Conservation (phyloP, 1,140 invertebrate genomes). For the Macrosteles quadrilineatus region DNA sequence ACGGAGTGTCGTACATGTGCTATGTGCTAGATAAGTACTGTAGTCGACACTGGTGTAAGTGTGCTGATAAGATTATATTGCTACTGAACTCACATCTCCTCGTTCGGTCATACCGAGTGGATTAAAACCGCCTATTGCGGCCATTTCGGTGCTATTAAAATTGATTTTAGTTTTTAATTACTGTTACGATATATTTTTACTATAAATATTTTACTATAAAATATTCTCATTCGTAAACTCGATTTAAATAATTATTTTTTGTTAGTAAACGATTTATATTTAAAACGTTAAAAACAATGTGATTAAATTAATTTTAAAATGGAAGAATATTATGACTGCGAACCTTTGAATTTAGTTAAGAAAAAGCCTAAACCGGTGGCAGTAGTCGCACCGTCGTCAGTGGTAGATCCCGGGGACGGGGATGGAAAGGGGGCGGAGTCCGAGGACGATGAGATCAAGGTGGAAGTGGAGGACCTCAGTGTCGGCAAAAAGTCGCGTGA, state of each 20-base stretch:
- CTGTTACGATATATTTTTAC: no score
- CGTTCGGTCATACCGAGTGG: background rate
- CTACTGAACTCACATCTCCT: conserved; percentile 7
- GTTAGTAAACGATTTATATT: no score
- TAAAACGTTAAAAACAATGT: no score
- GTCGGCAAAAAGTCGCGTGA: no score
- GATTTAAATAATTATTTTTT: no score
- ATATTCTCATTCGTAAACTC: no score
- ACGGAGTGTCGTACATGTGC: conserved; percentile 14
- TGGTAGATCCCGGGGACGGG: conserved; percentile 39
- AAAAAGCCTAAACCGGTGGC: conserved; percentile 54
- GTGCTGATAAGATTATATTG: conserved; percentile 24
- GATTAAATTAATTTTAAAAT: conserved; percentile 8
- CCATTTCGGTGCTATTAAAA: no score
- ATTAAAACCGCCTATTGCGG: no score
- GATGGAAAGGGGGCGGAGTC: conserved; percentile 38
- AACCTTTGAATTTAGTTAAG: conserved; percentile 50
- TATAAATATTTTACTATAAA: no score
- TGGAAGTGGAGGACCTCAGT: conserved; percentile 26
- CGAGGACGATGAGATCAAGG: conserved; percentile 31
- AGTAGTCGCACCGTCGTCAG: conserved; percentile 50
- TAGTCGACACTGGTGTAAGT: background rate
- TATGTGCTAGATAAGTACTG: conserved; percentile 2
- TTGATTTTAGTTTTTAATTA: no score
- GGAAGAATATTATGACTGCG: conserved; percentile 37